A percentile compares a stretch with the other conserved stretches of the same genome.
phyloP scores from a whole-genome alignment of 2,797 vertebrate species.

The Cuniculus paca region DNA sequence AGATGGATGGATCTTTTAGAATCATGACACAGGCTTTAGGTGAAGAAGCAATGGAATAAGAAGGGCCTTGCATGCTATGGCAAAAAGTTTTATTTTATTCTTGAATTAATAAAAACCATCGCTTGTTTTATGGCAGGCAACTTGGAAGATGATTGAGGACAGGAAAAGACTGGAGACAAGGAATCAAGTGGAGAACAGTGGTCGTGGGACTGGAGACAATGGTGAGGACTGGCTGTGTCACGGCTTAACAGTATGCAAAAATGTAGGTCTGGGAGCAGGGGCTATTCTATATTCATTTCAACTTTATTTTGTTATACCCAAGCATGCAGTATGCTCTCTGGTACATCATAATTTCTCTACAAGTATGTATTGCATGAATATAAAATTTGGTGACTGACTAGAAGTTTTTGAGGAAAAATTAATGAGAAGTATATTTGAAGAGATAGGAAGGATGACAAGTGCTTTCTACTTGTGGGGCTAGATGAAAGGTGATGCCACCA shows the following conservation, averaged over 20 bases:
- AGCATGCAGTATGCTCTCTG: background rate
- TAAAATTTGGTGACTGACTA: background rate
- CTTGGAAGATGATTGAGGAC: background rate
- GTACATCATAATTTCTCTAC: background rate
- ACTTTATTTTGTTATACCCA: background rate
- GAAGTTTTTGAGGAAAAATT: background rate
- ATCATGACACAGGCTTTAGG: background rate
- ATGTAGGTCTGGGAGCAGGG: background rate
- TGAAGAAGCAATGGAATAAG: background rate
- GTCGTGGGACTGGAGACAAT: background rate
- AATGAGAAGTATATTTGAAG: background rate
- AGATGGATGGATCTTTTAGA: background rate
- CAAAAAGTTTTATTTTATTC: background rate
- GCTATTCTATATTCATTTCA: background rate
- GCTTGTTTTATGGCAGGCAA: background rate
- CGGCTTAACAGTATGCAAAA: background rate
- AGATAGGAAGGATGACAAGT: background rate
- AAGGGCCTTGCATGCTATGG: background rate
- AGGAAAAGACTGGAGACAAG: background rate
- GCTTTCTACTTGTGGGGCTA: background rate
- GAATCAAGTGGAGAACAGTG: background rate
- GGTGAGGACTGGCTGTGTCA: background rate
- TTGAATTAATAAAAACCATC: background rate
- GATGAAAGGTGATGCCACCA: background rate
- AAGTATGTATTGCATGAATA: background rate